Evolutionary conservation across 92 coral and sea anemone species (phyloP).

Genomic region (Palythoa grandis): DNA sequence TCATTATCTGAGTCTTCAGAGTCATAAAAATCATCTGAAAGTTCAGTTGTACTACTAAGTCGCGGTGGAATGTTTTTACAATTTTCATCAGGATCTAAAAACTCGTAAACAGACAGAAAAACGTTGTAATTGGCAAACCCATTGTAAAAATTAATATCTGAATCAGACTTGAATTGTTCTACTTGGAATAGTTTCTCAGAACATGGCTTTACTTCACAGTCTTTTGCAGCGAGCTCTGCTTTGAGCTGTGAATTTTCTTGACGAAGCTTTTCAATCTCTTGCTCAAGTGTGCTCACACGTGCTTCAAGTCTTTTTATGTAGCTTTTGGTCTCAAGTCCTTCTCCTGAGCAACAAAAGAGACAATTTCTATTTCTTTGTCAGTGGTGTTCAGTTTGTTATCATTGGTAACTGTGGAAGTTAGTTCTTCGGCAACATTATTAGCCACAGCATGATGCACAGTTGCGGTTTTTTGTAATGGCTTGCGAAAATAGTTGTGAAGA

Average conservation of each 20-base stretch:
- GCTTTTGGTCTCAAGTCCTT: conserved; percentile 14
- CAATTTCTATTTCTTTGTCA: too few relatives aligned
- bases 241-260: conserved; percentile 25
- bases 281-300: conserved; percentile 2
- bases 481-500: too few relatives aligned
- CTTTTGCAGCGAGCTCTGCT: conserved; percentile 33
- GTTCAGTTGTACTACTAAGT: background rate
- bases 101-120: conserved; percentile 8
- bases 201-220: conserved; percentile 2
- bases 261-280: conserved; percentile 38
- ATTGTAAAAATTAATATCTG: conserved; percentile 2
- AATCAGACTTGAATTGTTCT: background rate
- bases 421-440: too few relatives aligned
- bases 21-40: conserved; percentile 11
- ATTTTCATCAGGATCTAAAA: conserved; percentile 1
- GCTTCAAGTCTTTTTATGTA: conserved; percentile 28
- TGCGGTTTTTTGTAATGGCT: too few relatives aligned
- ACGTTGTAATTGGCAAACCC: background rate
- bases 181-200: conserved; percentile 18
- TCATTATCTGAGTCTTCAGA: conserved; percentile 30
- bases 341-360: too few relatives aligned
- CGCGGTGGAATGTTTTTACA: conserved; percentile 6
- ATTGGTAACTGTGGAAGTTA: too few relatives aligned
- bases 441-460: too few relatives aligned
- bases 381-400: too few relatives aligned